These are phyloP conservation scores for Centropus unirufus DNA, from an alignment of 2,113 vertebrate species.

Conservation along the genomic window DNA sequence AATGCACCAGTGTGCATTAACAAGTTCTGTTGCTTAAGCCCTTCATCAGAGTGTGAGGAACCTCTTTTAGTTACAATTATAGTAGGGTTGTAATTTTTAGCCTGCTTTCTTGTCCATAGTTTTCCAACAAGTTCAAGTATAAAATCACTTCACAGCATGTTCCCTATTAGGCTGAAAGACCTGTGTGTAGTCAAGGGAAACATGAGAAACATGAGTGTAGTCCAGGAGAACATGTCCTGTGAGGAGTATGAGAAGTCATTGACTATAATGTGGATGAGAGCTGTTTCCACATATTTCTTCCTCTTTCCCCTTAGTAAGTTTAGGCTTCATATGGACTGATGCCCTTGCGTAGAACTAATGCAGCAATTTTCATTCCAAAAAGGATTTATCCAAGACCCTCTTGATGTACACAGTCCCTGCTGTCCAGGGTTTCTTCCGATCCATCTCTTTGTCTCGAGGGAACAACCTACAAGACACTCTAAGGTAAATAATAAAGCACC, in stretches of 20 bases:
- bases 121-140: background rate
- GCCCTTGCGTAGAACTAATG: background rate
- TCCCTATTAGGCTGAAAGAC: background rate
- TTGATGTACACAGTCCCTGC: constrained; percentile 97
- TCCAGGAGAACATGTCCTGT: background rate
- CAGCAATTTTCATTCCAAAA: constrained; percentile 40
- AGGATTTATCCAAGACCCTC: constrained; percentile 96
- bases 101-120: background rate
- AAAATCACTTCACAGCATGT: background rate
- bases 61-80: background rate
- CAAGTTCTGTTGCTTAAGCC: background rate
- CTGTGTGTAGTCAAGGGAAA: background rate
- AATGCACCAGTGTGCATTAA: too few species aligned
- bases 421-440: constrained; percentile 97
- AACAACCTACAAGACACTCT: constrained; percentile 98
- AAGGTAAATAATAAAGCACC: constrained; percentile 76
- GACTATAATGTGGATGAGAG: background rate
- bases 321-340: background rate
- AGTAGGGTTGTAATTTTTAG: background rate
- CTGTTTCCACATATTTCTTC: background rate
- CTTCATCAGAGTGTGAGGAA: background rate
- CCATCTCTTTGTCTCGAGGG: constrained; percentile 95
- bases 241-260: background rate
- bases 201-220: too few species aligned
- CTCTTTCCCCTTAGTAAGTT: background rate